Evolutionary conservation across 1,140 invertebrate species (phyloP).

Genomic region (Chlorops oryzae): DNA sequence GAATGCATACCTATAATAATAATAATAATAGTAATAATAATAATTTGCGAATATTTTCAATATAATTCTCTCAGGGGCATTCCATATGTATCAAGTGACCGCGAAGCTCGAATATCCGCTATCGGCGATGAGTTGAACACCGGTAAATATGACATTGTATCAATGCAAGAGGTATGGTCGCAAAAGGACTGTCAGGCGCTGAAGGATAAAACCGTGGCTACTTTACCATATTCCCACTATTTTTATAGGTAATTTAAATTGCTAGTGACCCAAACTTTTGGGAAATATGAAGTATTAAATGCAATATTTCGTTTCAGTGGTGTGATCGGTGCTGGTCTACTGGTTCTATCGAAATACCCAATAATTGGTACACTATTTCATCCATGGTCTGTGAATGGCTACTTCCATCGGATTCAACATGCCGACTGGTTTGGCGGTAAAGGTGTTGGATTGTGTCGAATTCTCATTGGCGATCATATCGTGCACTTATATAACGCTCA

Average conservation of each 20-base stretch:
- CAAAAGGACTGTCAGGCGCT: conserved; percentile 66
- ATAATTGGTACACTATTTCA: conserved; percentile 87
- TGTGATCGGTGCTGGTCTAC: conserved; percentile 84
- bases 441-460: conserved; percentile 83
- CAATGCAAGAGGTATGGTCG: conserved; percentile 88
- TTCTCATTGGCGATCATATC: conserved; percentile 60
- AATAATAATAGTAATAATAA: neutral
- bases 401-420: conserved; percentile 92
- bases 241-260: conserved; percentile 71
- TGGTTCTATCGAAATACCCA: conserved; percentile 81
- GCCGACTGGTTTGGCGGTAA: conserved; percentile 99
- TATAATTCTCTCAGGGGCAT: conserved; percentile 65
- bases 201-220: conserved; percentile 54
- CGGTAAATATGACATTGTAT: conserved; percentile 78
- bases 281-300: no score
- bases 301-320: conserved; percentile 68
- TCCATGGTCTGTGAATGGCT: conserved; percentile 92
- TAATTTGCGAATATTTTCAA: no score
- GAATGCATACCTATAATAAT: neutral
- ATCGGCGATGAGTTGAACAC: conserved; percentile 67
- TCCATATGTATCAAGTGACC: conserved; percentile 70
- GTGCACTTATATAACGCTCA: conserved; percentile 88
- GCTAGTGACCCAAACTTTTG: neutral
- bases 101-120: conserved; percentile 67
- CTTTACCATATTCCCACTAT: conserved; percentile 83